phyloP scores from a whole-genome alignment of 2,797 vertebrate species.

The Rhyacichthys aspro region DNA sequence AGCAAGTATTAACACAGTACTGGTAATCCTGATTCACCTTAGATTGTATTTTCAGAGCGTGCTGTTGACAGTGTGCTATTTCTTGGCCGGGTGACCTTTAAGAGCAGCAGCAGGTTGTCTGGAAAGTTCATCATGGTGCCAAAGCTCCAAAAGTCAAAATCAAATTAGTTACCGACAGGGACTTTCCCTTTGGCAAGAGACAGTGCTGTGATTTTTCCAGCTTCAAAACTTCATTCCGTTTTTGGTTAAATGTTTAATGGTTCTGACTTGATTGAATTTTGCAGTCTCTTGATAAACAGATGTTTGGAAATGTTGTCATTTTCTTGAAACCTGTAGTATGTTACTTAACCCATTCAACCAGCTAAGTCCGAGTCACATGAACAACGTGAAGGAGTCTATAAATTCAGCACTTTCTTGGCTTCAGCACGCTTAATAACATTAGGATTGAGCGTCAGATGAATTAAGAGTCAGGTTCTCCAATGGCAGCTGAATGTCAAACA shows the following conservation, averaged over 20 bases:
- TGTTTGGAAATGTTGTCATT: not conserved
- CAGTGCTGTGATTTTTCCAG: not conserved
- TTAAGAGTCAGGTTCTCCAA: slow-evolving; percentile 61
- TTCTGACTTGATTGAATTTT: not conserved
- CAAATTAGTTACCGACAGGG: not conserved
- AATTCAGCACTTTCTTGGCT: slow-evolving; percentile 38
- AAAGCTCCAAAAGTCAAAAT: slow-evolving; percentile 1
- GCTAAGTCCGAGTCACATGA: slow-evolving; percentile 2
- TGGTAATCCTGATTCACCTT: not conserved
- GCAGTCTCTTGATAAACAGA: not conserved
- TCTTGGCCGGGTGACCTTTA: not conserved
- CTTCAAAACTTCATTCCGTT: not conserved
- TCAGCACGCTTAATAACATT: slow-evolving; percentile 51
- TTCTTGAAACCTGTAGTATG: not conserved
- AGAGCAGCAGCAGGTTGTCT: slow-evolving; percentile 8
- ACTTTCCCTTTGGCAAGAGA: slow-evolving; percentile 2
- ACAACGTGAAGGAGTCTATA: slow-evolving; percentile 22
- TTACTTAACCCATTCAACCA: not conserved
- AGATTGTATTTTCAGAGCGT: not conserved
- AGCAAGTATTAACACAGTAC: not conserved
- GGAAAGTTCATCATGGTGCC: slow-evolving; percentile 1
- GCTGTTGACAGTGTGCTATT: not conserved
- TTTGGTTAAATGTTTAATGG: not conserved
- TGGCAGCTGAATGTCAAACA: slow-evolving; percentile 69
- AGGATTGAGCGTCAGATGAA: slow-evolving; percentile 45